Percentiles rank a stretch among this genome's conserved stretches.
These are phyloP conservation scores for Grammomys dolichurus DNA, from an alignment of 2,113 vertebrate species.

Conservation along the genomic window DNA sequence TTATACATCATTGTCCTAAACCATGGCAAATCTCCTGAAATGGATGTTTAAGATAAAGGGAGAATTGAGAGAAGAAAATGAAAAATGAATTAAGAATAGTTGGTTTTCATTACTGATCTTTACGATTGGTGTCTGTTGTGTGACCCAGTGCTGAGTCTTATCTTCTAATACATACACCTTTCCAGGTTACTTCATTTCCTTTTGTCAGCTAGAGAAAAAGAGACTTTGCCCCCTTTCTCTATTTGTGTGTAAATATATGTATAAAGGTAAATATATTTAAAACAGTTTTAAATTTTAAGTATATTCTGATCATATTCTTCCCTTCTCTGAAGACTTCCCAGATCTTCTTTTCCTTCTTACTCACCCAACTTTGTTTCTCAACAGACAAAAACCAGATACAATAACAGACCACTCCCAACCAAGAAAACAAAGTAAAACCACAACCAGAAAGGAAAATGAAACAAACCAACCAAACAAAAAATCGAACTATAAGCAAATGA, in stretches of 20 bases:
- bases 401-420: neutral
- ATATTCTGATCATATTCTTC: neutral
- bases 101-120: neutral
- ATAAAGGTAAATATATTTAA: neutral
- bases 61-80: neutral
- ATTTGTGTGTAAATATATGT: neutral
- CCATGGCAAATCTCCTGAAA: neutral
- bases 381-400: neutral
- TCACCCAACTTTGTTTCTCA: neutral
- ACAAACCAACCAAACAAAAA: neutral
- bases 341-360: neutral
- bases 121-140: neutral
- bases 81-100: conserved; percentile 23
- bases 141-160: neutral
- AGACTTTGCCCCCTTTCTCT: neutral
- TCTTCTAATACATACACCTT: neutral
- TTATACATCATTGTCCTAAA: neutral
- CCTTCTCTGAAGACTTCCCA: neutral
- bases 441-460: neutral
- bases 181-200: neutral
- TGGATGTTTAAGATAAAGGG: neutral
- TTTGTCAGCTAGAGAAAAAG: neutral
- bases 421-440: neutral
- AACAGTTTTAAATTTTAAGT: neutral
- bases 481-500: neutral